Conservation (phyloP, 2,113 vertebrate genomes). For the Dromiciops gliroides region DNA sequence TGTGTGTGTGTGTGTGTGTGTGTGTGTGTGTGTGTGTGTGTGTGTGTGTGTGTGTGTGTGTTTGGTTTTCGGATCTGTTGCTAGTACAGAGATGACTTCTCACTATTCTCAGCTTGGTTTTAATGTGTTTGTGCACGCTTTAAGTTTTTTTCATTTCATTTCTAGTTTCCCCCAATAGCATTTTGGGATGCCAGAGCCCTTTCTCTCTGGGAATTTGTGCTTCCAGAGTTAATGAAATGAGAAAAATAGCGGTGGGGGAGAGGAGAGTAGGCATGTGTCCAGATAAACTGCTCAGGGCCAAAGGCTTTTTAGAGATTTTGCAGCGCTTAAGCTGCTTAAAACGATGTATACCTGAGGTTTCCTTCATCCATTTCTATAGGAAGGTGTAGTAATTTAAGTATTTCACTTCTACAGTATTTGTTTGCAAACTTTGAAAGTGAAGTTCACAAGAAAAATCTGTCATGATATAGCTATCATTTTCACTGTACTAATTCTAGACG, state of each 20-base stretch:
- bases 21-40: no score
- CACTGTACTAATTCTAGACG: neutral
- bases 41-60: neutral
- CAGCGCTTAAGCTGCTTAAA: constrained; percentile 64
- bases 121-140: neutral
- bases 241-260: constrained; percentile 39
- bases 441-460: constrained; percentile 1
- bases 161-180: constrained; percentile 6
- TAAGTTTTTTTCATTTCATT: constrained; percentile 36
- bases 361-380: constrained; percentile 51
- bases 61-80: neutral
- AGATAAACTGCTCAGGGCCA: constrained; percentile 28
- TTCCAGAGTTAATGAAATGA: constrained; percentile 54
- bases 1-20: neutral
- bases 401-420: constrained; percentile 1
- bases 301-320: constrained; percentile 50
- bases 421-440: constrained; percentile 67
- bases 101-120: constrained; percentile 50
- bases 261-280: constrained; percentile 45
- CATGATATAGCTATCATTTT: neutral
- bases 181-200: constrained; percentile 22
- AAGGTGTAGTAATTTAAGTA: constrained; percentile 31
- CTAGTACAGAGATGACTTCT: constrained; percentile 26
- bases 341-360: constrained; percentile 57
- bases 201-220: constrained; percentile 31